Percentiles rank a stretch among this genome's conserved stretches.
Evolutionary conservation across 2,888 invertebrate species (phyloP).

Genomic region (Stenichneumon culpator): DNA sequence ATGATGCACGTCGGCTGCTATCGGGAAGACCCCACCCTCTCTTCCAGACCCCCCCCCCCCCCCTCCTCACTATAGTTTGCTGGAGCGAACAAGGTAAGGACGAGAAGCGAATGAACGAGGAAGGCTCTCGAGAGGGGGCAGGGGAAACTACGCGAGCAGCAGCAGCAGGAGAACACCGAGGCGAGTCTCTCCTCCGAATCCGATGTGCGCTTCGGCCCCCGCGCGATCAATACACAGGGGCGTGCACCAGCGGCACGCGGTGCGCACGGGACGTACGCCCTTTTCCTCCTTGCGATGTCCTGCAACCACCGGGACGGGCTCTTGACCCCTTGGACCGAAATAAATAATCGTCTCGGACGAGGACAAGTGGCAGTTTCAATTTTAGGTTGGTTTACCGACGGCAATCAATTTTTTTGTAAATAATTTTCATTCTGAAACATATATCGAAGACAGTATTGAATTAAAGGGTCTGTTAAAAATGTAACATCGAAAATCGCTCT

Average conservation of each 20-base stretch:
- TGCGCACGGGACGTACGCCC: slow-evolving; percentile 68
- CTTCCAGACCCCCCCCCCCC: not conserved
- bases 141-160: slow-evolving; percentile 12
- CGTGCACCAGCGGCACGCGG: slow-evolving; percentile 78
- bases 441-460: not conserved
- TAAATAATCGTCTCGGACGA: slow-evolving; percentile 20
- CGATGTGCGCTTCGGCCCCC: slow-evolving; percentile 77
- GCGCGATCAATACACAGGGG: slow-evolving; percentile 83
- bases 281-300: slow-evolving; percentile 63
- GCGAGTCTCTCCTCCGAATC: slow-evolving; percentile 75
- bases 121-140: not conserved
- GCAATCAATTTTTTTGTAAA: not conserved
- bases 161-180: slow-evolving; percentile 26
- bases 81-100: slow-evolving; percentile 45
- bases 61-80: not conserved
- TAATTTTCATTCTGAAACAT: not conserved
- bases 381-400: not conserved
- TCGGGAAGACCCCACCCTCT: slow-evolving; percentile 8
- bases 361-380: slow-evolving; percentile 6
- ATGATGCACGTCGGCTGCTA: slow-evolving; percentile 30
- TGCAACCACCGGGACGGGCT: slow-evolving; percentile 55
- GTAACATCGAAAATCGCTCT: not conserved
- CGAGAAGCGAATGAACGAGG: slow-evolving; percentile 48
- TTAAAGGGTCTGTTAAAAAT: too few species aligned
- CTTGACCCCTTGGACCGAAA: slow-evolving; percentile 43